Evolutionary conservation across 2,113 vertebrate species (phyloP).

Genomic region (Sinocyclocheilus rhinocerous): DNA sequence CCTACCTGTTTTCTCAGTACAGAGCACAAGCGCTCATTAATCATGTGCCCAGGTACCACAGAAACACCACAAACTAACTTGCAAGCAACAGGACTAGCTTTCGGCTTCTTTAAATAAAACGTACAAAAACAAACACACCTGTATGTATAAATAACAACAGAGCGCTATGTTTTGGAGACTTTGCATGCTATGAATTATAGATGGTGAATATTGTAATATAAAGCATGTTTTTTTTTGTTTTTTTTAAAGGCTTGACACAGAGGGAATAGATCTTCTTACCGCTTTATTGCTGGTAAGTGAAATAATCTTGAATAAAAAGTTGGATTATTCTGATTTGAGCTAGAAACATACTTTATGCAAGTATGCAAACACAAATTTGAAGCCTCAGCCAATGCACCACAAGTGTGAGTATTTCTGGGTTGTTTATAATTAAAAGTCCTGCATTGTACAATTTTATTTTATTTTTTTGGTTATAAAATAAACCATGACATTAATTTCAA

Average conservation of each 20-base stretch:
- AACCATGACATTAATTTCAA: no score
- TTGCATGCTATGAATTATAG: constrained; percentile 15
- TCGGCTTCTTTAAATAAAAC: constrained; percentile 1
- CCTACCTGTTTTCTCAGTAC: constrained; percentile 86
- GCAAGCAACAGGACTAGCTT: background rate
- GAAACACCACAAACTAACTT: background rate
- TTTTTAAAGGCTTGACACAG: constrained; percentile 84
- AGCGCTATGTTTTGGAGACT: background rate
- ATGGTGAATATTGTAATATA: background rate
- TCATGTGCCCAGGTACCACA: constrained; percentile 87
- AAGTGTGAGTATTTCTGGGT: background rate
- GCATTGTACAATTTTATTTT: no score
- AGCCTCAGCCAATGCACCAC: background rate
- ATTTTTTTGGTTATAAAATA: no score
- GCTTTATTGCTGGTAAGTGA: constrained; percentile 86
- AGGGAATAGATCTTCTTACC: constrained; percentile 87
- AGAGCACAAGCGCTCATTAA: constrained; percentile 87
- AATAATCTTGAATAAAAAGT: background rate
- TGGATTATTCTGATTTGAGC: background rate
- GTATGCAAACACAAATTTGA: background rate
- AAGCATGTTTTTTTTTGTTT: background rate
- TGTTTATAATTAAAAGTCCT: background rate
- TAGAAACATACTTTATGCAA: background rate
- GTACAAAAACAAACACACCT: constrained; percentile 9
- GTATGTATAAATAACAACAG: background rate